Percentiles rank a stretch among this genome's conserved stretches.
These are phyloP conservation scores for Pimephales promelas DNA, from an alignment of 2,113 vertebrate species.

Conservation along the genomic window DNA sequence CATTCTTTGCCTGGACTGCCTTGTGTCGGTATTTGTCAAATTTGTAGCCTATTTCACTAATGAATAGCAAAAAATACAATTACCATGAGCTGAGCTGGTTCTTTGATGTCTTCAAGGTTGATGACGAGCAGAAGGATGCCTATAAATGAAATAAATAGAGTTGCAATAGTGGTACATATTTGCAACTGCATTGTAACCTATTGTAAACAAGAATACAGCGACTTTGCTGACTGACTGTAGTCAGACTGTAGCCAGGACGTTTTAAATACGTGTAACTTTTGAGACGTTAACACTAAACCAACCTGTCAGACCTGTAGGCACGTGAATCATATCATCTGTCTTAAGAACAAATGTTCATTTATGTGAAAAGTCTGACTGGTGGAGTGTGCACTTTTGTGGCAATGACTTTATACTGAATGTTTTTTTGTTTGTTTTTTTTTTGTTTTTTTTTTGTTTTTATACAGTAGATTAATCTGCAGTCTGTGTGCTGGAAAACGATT, in stretches of 20 bases:
- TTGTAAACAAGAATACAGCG: background rate
- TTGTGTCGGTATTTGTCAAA: background rate
- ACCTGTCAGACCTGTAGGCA: background rate
- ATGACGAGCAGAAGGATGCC: slow-evolving; percentile 81
- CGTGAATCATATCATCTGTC: background rate
- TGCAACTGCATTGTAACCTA: slow-evolving; percentile 28
- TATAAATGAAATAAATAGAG: slow-evolving; percentile 70
- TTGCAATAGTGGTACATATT: slow-evolving; percentile 55
- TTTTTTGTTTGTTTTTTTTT: background rate
- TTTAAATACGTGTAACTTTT: background rate
- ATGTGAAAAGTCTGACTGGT: background rate
- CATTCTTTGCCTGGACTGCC: no score
- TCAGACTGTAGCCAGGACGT: background rate
- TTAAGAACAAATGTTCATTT: background rate
- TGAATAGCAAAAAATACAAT: background rate
- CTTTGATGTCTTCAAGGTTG: slow-evolving; percentile 68
- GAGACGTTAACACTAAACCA: background rate
- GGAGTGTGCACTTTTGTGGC: background rate
- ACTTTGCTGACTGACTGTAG: background rate
- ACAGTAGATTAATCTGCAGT: background rate
- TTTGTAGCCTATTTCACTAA: background rate
- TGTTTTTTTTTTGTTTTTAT: background rate
- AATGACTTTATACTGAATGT: background rate
- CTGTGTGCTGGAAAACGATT: background rate
- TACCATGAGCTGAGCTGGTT: slow-evolving; percentile 80